Percentiles rank a stretch among this genome's conserved stretches.
Conservation (phyloP, 2,888 invertebrate genomes). For the Stenichneumon culpator region DNA sequence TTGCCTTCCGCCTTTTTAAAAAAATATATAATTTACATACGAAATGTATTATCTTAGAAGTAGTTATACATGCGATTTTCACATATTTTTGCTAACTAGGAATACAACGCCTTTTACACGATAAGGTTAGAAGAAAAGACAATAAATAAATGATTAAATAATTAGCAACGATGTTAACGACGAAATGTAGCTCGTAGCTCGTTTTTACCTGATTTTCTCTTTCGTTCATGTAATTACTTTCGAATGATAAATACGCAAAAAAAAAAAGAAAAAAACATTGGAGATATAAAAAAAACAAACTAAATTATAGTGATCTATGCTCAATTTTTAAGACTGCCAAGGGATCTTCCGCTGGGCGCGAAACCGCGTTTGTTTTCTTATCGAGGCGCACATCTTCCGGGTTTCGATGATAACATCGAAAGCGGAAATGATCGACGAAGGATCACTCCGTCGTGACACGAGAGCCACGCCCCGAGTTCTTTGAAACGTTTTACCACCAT, state of each 20-base stretch:
- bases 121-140: slow-evolving; percentile 62
- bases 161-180: slow-evolving; percentile 48
- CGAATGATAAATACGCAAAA: neutral
- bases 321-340: slow-evolving; percentile 64
- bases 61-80: slow-evolving; percentile 12
- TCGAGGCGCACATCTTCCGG: slow-evolving; percentile 37
- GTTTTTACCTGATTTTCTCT: slow-evolving; percentile 29
- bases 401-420: slow-evolving; percentile 19
- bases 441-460: slow-evolving; percentile 29
- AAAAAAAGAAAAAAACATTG: slow-evolving; percentile 2
- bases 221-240: slow-evolving; percentile 37
- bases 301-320: slow-evolving; percentile 44
- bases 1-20: slow-evolving; percentile 37
- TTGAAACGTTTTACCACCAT: slow-evolving; percentile 13
- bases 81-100: slow-evolving; percentile 44
- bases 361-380: slow-evolving; percentile 25
- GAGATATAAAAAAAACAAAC: neutral
- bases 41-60: slow-evolving; percentile 45
- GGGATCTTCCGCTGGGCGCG: slow-evolving; percentile 33
- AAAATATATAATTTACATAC: slow-evolving; percentile 41
- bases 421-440: slow-evolving; percentile 11
- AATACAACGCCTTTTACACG: slow-evolving; percentile 41
- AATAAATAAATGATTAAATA: slow-evolving; percentile 55
- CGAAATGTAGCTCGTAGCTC: slow-evolving; percentile 23
- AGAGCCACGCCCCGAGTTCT: slow-evolving; percentile 56